Evolutionary conservation across 2,888 invertebrate species (phyloP), one percentile per base, ranked within the genome.

Genomic region (Helleia helle): DNA sequence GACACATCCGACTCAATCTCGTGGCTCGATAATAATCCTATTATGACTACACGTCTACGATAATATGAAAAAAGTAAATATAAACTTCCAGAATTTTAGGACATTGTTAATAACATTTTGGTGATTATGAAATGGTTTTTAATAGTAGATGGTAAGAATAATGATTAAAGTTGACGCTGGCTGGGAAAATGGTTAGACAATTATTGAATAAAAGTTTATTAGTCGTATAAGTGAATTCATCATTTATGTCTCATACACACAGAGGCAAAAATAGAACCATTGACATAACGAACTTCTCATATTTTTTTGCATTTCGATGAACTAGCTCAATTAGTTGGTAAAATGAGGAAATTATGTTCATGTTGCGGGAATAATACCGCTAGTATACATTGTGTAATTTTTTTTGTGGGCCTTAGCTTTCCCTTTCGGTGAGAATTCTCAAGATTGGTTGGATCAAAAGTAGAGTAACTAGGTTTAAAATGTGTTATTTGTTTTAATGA

Each of bases 281-380:
- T 39, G 40, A 37, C 40, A 46, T 39, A 46, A 46, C 36, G 22
- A 9, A 25, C 11, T 48, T 48, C 48, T 42, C 48, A 46, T 41
- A 42, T 28, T 48, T 48, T n/a, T 44, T 46, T 44, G 30, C 39
- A 27, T 29, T 29, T 39, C 39, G 42, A 39, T 30, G 30, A 22
- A 37, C 36, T 39, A 29, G 28, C 29, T 38, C 29, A 24, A 14
- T 24, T 17, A 29, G 14, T 4, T 22, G 14, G 39, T 22, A 9
- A 11, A 42, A 43, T 28, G 29, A 43, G 46, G 46, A 46, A 46
- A 46, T 43, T 41, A 40, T 41, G 40, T 40, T 37, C 30, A 38
- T 43, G 25, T 18, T 29, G 46, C 43, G 41, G 31, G 41, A 46
- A 37, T 42, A 31, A 13, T 31, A 39, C 39, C 41, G 46, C 30